Evolutionary conservation across 2,797 vertebrate species (phyloP), one percentile per base, ranked within the genome.

Genomic region (Malurus splendens): DNA sequence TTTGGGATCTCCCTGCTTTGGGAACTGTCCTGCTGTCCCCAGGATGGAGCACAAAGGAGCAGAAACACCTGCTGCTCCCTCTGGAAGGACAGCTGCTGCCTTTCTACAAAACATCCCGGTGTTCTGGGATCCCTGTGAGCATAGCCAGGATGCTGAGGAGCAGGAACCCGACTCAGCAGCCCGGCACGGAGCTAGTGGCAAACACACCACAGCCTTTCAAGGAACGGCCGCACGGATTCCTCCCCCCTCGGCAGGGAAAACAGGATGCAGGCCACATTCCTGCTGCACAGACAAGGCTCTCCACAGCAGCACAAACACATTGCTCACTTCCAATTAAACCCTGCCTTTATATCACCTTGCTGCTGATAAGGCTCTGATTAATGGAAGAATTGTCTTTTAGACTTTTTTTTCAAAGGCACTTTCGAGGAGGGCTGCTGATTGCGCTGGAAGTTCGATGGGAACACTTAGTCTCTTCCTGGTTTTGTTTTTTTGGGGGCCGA

Each of bases 401-500:
- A 67, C 45, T 65, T 76, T 62, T 62, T 61, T 66, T 61, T 77
- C 54, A 90, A 59, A 89, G 82, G 79, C 3, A 22, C 93, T 95
- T 95, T 95, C 55, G 84, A 95, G 90, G 94, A 93, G 91, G 86
- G 90, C 76, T 80, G 93, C 93, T 93, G 94, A 95, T 91, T 95
- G 91, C 80, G 91, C 90, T 95, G 93, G 90, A 90, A 94, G 94
- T 28, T 82, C 57, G 25, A 60, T 94, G 93, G 94, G 93, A 95
- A 95, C 95, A 95, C 95, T 95, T 92, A 91, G 93, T 92, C 95
- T 95, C 70, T 95, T 95, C 94, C 94, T 95, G 94, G 93, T 93
- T 95, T 95, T 95, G 94, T 95, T 95, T 94, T 93, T 55, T 41
- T 10, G 36, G 84, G 90, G 90, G 86, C 70, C 68, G 27, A 80